Conservation (phyloP, 2,113 vertebrate genomes). For the Aleadryas rufinucha region DNA sequence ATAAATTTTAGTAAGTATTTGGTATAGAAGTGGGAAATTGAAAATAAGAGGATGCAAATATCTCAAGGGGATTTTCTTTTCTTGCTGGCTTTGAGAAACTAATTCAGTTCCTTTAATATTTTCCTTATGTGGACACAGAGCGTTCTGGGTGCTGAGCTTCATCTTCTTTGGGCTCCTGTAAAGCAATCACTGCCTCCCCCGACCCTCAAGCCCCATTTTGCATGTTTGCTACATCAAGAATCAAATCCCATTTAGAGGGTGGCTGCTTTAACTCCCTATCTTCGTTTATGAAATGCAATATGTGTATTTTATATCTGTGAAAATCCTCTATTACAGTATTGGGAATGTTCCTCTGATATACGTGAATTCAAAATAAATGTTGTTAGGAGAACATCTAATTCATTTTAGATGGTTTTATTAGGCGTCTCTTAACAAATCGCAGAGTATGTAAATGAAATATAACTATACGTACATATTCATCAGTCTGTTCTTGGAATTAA, state of each 20-base stretch:
- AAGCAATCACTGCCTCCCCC: background rate
- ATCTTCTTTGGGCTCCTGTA: background rate
- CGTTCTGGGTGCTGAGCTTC: background rate
- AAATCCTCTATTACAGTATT: slow-evolving; percentile 1
- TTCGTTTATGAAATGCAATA: background rate
- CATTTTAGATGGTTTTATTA: slow-evolving; percentile 62
- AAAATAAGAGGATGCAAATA: background rate
- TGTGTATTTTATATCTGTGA: background rate
- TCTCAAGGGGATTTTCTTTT: background rate
- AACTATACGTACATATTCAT: slow-evolving; percentile 67
- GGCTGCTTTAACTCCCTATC: background rate
- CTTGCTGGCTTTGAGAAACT: background rate
- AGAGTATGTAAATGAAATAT: slow-evolving; percentile 67
- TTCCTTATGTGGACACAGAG: background rate
- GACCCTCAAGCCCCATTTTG: background rate
- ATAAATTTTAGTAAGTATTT: background rate
- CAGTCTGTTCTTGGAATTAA: slow-evolving; percentile 69
- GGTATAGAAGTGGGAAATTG: background rate
- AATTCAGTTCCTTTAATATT: background rate
- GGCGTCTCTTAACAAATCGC: slow-evolving; percentile 48
- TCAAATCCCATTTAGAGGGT: background rate
- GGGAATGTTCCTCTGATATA: slow-evolving; percentile 31
- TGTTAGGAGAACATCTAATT: slow-evolving; percentile 55
- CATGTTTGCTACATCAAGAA: background rate
- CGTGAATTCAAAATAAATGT: slow-evolving; percentile 39